These are phyloP conservation scores for Nematolebias whitei DNA, from an alignment of 2,113 vertebrate species.

Conservation along the genomic window DNA sequence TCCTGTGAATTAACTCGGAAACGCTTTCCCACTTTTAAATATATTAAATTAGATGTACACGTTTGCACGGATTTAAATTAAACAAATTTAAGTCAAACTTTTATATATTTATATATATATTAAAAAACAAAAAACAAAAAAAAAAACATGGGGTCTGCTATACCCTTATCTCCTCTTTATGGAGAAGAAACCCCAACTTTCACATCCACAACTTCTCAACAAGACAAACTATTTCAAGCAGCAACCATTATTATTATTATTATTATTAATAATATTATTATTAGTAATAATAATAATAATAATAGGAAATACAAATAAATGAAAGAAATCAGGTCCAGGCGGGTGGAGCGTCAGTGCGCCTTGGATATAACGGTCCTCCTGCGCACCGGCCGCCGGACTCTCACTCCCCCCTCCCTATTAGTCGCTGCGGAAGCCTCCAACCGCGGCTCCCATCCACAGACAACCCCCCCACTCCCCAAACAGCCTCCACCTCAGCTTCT, in stretches of 20 bases:
- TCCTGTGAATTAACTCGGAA: constrained; percentile 35
- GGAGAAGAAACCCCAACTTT: constrained; percentile 64
- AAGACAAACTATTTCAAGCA: constrained; percentile 15
- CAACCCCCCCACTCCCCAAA: background rate
- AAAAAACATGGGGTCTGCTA: too few relatives aligned
- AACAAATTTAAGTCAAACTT: too few relatives aligned
- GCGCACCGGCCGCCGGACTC: constrained; percentile 50
- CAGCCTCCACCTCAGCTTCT: background rate
- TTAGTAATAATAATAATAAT: too few relatives aligned
- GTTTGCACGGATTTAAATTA: background rate
- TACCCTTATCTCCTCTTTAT: constrained; percentile 17
- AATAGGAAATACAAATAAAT: too few relatives aligned
- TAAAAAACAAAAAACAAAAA: too few relatives aligned
- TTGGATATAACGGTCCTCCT: constrained; percentile 18
- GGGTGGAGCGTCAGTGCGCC: background rate
- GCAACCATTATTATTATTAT: too few relatives aligned
- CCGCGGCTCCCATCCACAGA: constrained; percentile 38
- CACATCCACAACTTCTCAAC: constrained; percentile 56
- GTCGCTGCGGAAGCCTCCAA: constrained; percentile 44
- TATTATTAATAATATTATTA: too few relatives aligned
- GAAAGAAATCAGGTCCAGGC: background rate
- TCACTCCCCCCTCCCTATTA: constrained; percentile 39
- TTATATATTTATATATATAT: too few relatives aligned
- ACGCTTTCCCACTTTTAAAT: constrained; percentile 3
- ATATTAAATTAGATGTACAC: background rate